These are phyloP conservation scores for Microctenopoma stevenorrisi DNA, from an alignment of 2,797 vertebrate genomes.

Conservation along the genomic window DNA sequence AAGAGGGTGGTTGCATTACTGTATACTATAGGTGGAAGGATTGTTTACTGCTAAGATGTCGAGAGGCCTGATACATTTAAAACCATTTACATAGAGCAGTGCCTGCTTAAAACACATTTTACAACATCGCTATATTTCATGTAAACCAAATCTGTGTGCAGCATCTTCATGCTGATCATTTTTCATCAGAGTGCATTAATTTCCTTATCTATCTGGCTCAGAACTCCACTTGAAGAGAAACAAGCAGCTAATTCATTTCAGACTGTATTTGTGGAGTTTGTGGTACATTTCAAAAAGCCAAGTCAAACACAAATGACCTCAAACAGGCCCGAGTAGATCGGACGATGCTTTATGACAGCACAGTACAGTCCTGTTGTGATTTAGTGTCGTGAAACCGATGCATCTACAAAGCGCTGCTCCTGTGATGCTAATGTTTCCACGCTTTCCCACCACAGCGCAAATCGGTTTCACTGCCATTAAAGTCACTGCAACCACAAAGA, in stretches of 20 bases:
- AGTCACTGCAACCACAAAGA: conserved; percentile 21
- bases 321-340: background rate
- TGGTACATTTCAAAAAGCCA: conserved; percentile 1
- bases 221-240: background rate
- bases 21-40: background rate
- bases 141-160: background rate
- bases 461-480: conserved; percentile 11
- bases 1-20: conserved; percentile 15
- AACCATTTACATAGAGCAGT: conserved; percentile 15
- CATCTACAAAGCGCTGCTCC: background rate
- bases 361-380: conserved; percentile 20
- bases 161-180: conserved; percentile 4
- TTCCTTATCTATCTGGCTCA: background rate
- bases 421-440: conserved; percentile 3
- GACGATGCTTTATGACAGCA: conserved; percentile 6
- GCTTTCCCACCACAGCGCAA: conserved; percentile 12
- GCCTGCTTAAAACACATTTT: background rate
- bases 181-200: background rate
- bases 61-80: too few species aligned
- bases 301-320: conserved; percentile 14
- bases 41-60: too few species aligned
- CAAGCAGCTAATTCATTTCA: conserved; percentile 1
- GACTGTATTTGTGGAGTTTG: conserved; percentile 13
- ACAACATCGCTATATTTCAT: background rate
- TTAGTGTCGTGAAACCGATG: conserved; percentile 13